Evolutionary conservation across 2,888 invertebrate genomes (phyloP).

Genomic region (Noctua comes): DNA sequence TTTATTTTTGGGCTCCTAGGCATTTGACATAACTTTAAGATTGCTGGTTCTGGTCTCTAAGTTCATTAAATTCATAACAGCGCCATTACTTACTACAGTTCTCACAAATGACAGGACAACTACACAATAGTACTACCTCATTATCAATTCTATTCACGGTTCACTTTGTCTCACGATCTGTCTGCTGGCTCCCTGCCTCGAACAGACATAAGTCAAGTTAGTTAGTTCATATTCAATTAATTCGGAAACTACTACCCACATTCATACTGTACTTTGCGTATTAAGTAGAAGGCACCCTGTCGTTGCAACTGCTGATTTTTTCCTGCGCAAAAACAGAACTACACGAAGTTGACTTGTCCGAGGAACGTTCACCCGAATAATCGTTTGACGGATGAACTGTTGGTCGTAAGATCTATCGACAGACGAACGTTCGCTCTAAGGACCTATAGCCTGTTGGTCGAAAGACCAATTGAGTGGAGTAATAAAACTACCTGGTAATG

Average conservation of each 20-base stretch:
- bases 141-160: slow-evolving; percentile 32
- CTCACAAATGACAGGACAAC: slow-evolving; percentile 11
- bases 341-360: neutral
- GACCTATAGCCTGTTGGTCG: neutral
- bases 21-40: neutral
- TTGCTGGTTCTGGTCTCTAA: neutral
- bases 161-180: slow-evolving; percentile 38
- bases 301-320: neutral
- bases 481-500: neutral
- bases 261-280: slow-evolving; percentile 4
- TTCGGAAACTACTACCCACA: slow-evolving; percentile 18
- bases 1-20: neutral
- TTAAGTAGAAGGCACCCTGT: neutral
- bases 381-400: neutral
- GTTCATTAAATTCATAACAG: neutral
- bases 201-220: slow-evolving; percentile 13
- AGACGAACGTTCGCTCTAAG: neutral
- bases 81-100: neutral
- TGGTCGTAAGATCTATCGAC: neutral
- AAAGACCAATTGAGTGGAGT: neutral
- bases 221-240: slow-evolving; percentile 47
- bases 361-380: neutral
- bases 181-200: slow-evolving; percentile 20
- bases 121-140: slow-evolving; percentile 14
- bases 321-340: neutral